Conservation (phyloP, 2,113 vertebrate species). For the Colius striatus region DNA sequence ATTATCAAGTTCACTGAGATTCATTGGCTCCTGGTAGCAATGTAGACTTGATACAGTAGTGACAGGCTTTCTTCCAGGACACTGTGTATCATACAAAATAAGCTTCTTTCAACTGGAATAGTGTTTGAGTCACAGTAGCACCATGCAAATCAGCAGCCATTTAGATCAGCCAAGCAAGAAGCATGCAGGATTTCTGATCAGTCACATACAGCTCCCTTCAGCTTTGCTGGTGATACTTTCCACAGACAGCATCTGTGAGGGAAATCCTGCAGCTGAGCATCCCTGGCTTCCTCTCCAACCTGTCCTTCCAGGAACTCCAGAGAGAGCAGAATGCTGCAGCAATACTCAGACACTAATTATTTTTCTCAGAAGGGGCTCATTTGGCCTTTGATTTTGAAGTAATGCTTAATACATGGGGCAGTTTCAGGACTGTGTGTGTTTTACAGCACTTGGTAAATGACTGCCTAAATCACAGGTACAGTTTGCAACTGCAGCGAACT, state of each 20-base stretch:
- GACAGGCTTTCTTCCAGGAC: constrained; percentile 30
- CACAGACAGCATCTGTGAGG: background rate
- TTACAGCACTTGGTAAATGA: background rate
- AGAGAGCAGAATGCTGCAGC: background rate
- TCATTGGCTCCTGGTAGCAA: background rate
- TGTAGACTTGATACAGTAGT: constrained; percentile 1
- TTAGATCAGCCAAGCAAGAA: background rate
- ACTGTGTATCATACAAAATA: background rate
- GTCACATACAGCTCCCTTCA: background rate
- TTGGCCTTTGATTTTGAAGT: constrained; percentile 19
- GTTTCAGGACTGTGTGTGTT: background rate
- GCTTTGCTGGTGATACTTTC: background rate
- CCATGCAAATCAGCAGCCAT: background rate
- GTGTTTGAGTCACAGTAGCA: background rate
- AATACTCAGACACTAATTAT: background rate
- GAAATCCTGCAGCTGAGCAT: background rate
- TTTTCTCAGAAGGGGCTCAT: background rate
- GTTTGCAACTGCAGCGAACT: background rate
- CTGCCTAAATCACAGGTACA: background rate
- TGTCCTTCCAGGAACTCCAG: background rate
- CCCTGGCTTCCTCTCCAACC: background rate
- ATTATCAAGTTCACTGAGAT: background rate
- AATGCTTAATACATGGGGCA: background rate
- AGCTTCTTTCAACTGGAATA: background rate
- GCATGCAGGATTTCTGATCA: background rate